A percentile compares a stretch with the other conserved stretches of the same genome.
Conservation (phyloP, 1,140 invertebrate species). For the honey bee (Apis mellifera) region DNA sequence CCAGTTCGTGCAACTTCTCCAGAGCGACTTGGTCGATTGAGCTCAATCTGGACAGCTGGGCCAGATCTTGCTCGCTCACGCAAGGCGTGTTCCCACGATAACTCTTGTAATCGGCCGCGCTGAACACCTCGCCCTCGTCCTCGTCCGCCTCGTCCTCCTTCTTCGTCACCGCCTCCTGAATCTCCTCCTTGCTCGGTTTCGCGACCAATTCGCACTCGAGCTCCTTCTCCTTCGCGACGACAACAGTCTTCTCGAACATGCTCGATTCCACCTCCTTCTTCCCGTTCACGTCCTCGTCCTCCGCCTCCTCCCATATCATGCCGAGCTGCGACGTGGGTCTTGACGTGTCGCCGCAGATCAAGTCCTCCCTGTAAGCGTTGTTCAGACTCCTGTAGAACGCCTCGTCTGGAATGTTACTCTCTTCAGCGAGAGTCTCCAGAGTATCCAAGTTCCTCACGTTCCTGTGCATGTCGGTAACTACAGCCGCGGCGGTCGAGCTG, state of each 20-base stretch:
- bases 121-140: slow-evolving; percentile 87
- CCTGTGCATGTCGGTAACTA: slow-evolving; percentile 76
- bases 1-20: slow-evolving; percentile 89
- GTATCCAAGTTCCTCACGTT: slow-evolving; percentile 80
- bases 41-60: slow-evolving; percentile 87
- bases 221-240: slow-evolving; percentile 70
- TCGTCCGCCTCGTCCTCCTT: slow-evolving; percentile 76
- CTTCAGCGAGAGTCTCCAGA: slow-evolving; percentile 80
- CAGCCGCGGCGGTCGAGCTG: slow-evolving; percentile 71
- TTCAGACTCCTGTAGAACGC: slow-evolving; percentile 94
- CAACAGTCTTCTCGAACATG: slow-evolving; percentile 66
- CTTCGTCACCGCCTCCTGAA: slow-evolving; percentile 77
- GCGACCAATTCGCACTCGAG: slow-evolving; percentile 63
- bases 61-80: slow-evolving; percentile 89
- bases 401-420: slow-evolving; percentile 87
- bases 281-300: slow-evolving; percentile 80
- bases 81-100: slow-evolving; percentile 88
- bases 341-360: slow-evolving; percentile 85
- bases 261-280: slow-evolving; percentile 72
- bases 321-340: slow-evolving; percentile 86
- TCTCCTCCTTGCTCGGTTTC: slow-evolving; percentile 76
- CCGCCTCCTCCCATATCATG: slow-evolving; percentile 90
- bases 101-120: slow-evolving; percentile 89
- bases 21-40: slow-evolving; percentile 89
- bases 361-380: slow-evolving; percentile 91